These are phyloP conservation scores for Gadus macrocephalus DNA, from an alignment of 2,113 vertebrate genomes.

Conservation along the genomic window DNA sequence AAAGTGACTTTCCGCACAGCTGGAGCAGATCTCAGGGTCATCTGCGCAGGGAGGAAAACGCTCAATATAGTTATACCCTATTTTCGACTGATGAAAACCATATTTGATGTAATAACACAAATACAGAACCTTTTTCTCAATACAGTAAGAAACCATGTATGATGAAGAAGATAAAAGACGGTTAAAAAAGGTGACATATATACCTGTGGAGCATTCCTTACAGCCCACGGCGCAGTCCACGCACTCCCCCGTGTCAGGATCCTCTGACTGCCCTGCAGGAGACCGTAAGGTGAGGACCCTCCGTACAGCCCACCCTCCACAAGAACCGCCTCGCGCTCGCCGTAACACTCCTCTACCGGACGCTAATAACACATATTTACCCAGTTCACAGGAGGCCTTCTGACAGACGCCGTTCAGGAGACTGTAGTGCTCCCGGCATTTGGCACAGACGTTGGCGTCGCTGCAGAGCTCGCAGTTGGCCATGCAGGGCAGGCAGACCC, in stretches of 20 bases:
- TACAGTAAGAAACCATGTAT: too few species aligned
- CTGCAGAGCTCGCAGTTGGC: slow-evolving; percentile 78
- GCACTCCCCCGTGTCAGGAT: slow-evolving; percentile 76
- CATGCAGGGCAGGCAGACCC: slow-evolving; percentile 71
- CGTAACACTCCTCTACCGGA: too few species aligned
- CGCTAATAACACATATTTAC: too few species aligned
- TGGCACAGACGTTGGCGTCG: slow-evolving; percentile 71
- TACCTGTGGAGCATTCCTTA: slow-evolving; percentile 72
- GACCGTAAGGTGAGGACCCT: slow-evolving; percentile 1
- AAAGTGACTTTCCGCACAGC: slow-evolving; percentile 69
- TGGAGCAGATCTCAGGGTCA: slow-evolving; percentile 70
- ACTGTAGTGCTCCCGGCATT: slow-evolving; percentile 74
- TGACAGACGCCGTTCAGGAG: slow-evolving; percentile 72
- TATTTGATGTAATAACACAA: too few species aligned
- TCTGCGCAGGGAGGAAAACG: slow-evolving; percentile 48
- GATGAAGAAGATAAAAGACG: not conserved
- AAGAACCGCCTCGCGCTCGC: too few species aligned
- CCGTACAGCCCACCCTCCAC: not conserved
- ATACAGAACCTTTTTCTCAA: too few species aligned
- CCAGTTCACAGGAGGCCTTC: slow-evolving; percentile 50
- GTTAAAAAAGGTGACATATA: slow-evolving; percentile 24
- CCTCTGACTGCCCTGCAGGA: slow-evolving; percentile 71
- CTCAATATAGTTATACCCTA: too few species aligned
- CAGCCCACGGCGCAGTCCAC: slow-evolving; percentile 73
- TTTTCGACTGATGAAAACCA: slow-evolving; percentile 6